Conservation (phyloP, 2,888 invertebrate genomes). For the Germaria angustata region DNA sequence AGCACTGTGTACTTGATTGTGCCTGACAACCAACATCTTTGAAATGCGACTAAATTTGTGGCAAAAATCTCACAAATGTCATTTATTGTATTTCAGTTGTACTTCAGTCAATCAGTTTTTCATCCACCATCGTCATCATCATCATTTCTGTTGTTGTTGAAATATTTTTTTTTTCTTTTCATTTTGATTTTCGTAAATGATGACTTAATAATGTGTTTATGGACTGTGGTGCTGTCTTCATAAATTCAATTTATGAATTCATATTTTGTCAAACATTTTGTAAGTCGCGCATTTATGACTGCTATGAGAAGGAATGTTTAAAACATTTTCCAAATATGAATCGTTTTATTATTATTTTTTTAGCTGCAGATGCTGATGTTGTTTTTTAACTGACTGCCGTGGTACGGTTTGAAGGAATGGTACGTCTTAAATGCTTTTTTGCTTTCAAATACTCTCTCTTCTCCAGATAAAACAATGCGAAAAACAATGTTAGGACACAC, state of each 20-base stretch:
- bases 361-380: conserved; percentile 49
- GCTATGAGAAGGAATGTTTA: conserved; percentile 63
- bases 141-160: background rate
- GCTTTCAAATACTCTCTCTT: conserved; percentile 33
- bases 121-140: background rate
- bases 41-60: background rate
- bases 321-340: conserved; percentile 49
- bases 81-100: conserved; percentile 53
- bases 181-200: conserved; percentile 61
- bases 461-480: conserved; percentile 57
- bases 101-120: conserved; percentile 23
- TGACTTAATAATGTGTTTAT: conserved; percentile 68
- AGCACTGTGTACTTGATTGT: no score
- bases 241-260: conserved; percentile 67
- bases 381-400: background rate
- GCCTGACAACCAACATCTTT: conserved; percentile 2
- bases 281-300: conserved; percentile 67
- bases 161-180: background rate
- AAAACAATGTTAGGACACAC: conserved; percentile 76
- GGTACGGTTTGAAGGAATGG: background rate
- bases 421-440: conserved; percentile 12
- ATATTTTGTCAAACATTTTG: conserved; percentile 68
- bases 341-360: background rate
- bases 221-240: conserved; percentile 64
- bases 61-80: conserved; percentile 63